Percentiles rank a stretch among this genome's conserved stretches.
These are phyloP conservation scores for Prunella strophiata DNA, from an alignment of 2,797 vertebrate species.

Conservation along the genomic window DNA sequence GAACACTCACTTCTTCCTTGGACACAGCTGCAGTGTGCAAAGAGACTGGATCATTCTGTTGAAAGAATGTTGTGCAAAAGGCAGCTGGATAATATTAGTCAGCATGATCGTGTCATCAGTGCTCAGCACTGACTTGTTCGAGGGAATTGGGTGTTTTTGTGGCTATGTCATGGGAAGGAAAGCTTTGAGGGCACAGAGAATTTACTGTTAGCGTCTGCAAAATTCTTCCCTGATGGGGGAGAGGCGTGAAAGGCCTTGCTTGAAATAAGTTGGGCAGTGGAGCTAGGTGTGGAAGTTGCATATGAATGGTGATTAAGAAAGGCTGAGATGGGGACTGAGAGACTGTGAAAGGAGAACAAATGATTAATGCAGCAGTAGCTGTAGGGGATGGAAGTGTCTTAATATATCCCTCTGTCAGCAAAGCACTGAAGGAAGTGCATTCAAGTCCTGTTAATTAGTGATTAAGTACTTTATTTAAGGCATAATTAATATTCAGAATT, in stretches of 20 bases:
- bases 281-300: not conserved
- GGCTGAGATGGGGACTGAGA: not conserved
- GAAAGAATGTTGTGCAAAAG: not conserved
- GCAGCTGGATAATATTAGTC: conserved; percentile 43
- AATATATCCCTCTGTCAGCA: not conserved
- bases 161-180: not conserved
- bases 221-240: not conserved
- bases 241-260: not conserved
- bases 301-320: not conserved
- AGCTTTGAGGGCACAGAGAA: not conserved
- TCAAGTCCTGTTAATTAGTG: not conserved
- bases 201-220: not conserved
- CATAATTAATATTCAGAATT: not conserved
- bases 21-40: not conserved
- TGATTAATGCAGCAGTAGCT: not conserved
- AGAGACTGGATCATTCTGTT: not conserved
- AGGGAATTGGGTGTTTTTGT: not conserved
- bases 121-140: not conserved
- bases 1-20: not conserved
- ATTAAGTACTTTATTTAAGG: not conserved
- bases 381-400: not conserved
- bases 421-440: not conserved
- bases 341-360: not conserved
- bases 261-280: not conserved
- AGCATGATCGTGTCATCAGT: not conserved